Base-by-base conservation (phyloP, 2,797 vertebrate genomes). In the Uromys caudimaculatus region DNA sequence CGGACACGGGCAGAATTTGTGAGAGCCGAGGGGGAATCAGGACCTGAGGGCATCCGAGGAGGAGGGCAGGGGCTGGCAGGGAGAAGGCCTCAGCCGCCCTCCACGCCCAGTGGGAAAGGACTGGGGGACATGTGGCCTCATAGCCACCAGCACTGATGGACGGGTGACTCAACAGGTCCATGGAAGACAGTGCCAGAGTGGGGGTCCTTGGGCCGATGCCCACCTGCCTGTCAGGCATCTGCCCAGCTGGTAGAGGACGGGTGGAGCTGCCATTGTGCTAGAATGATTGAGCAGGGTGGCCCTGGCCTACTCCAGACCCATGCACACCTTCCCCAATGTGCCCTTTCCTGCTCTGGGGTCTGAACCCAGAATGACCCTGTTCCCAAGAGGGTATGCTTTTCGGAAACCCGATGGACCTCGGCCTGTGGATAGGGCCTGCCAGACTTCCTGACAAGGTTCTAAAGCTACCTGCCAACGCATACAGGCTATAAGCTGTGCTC, bases 1-100 rank as follows among this genome's bases (percentile, higher is more conserved):
- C 98, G 98, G 98, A 99, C 99, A 99, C 99, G 99, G 99, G 98
- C 98, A 99, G 99, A 99, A 99, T 99, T 98, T 98, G 98, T 98
- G 98, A 99, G 98, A 98, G 98, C 98, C 98, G 98, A 98, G 98
- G 99, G 98, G 98, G 98, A 98, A 98, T 98, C 97, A 92, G 98
- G 98, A 99, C 98, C 99, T 98, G 98, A 98, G 98, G 99, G 99
- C 98, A 98, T 98, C 94, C 87, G 98, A 98, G 98, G 98, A 99
- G 98, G 98, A 98, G 98, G 98, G 98, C 98, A 97, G 97, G 97
- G 98, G 98, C 98, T 98, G 98, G 98, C 98, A 98, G 98, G 78
- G 96, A 64, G 97, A 97, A 95, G 97, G 97, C 84, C 75, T 93
- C 69, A 52, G 27, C 78, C 58, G 14, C 97, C 98, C 79, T 96